Evolutionary conservation across 92 coral and sea anemone genomes (phyloP), one percentile per base, ranked within the genome.

Genomic region (Porites cylindrica): DNA sequence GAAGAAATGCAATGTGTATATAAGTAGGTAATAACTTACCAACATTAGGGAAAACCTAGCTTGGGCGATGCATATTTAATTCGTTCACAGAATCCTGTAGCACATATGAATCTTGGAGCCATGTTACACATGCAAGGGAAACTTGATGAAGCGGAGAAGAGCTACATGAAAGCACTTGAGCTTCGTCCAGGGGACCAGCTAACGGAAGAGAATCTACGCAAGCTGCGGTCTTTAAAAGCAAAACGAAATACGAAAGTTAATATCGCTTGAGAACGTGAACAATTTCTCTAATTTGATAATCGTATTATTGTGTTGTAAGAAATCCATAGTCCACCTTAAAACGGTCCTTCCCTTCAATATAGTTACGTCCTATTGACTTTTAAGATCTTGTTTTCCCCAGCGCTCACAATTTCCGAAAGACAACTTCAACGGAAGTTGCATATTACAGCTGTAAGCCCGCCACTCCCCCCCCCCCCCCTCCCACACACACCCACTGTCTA

Each of bases 91-190:
- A 93, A 90, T 62, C 93, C 95, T 20, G 89, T 93, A 13, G 96
- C 98, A 13, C 98, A 93, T 78, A 97, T 97, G 99, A 97, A 97
- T 81, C 96, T 97, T n/a, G 99, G 98, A 50, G 99, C 99, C 21
- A 92, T 96, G 78, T 87, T 93, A 13, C 99, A 96, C 68, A 80
- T 96, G 32, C 66, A 89, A 26, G 96, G 96, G 4, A 89, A 92
- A 78, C 89, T 90, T 78, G 91, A 90, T 12, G 94, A 91, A 63
- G 97, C 98, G 20, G 98, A 96, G 80, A 89, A 80, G 66, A 89
- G 93, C 71, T 96, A 96, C 77, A 50, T 90, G 61, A 85, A 79
- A 80, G 94, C 99, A 23, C 68, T 96, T 66, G 85, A 79, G 63
- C 76, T 96, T 32, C 81, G 91, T 69, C 98, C 98, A 6, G 93